A percentile compares a stretch with the other conserved stretches of the same genome.
Conservation (phyloP, 2,888 invertebrate genomes). For the Calliopum simillimum region DNA sequence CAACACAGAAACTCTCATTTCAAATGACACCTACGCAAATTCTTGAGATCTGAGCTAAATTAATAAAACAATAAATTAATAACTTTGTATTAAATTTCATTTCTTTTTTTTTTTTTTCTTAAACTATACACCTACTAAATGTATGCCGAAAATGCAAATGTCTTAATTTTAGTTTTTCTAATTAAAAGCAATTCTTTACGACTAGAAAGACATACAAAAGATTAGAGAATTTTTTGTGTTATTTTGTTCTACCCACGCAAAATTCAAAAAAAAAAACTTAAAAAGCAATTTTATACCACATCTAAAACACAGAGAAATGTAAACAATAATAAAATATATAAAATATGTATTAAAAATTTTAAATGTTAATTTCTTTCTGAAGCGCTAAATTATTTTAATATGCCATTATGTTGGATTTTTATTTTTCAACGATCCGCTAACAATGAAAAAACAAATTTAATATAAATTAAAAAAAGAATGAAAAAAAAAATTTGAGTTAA, state of each 20-base stretch:
- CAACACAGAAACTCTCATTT: too few species aligned
- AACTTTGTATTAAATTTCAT: not conserved
- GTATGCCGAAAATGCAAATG: too few species aligned
- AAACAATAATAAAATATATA: constrained; percentile 5
- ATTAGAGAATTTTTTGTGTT: too few species aligned
- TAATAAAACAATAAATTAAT: not conserved
- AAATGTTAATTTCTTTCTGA: constrained; percentile 5
- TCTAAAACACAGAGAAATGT: not conserved
- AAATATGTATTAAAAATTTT: not conserved
- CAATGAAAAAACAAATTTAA: not conserved
- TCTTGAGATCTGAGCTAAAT: not conserved
- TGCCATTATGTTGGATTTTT: constrained; percentile 4
- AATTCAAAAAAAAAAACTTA: not conserved
- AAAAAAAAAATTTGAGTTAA: constrained; percentile 1
- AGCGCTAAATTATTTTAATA: constrained; percentile 20
- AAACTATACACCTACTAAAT: too few species aligned
- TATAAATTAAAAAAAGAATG: not conserved
- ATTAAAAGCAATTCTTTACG: too few species aligned
- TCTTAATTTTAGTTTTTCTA: too few species aligned
- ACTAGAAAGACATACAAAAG: too few species aligned
- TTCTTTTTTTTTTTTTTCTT: not conserved
- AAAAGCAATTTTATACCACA: not conserved
- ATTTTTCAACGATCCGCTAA: not conserved
- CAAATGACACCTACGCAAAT: not conserved
- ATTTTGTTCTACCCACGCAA: not conserved